phyloP scores from a whole-genome alignment of 1,140 invertebrate genomes.

The Bombus confusus region DNA sequence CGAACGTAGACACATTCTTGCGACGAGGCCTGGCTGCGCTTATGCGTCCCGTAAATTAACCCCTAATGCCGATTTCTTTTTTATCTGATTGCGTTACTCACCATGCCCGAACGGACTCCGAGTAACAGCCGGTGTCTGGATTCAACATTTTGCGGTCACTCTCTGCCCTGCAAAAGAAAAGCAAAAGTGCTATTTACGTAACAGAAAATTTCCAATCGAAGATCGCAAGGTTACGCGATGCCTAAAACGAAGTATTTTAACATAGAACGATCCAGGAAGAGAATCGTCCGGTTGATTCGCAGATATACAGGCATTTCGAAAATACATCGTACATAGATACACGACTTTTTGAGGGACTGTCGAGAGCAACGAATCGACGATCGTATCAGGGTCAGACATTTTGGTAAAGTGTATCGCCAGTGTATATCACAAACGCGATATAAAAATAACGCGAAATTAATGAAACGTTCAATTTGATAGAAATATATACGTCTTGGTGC shows the following conservation, averaged over 20 bases:
- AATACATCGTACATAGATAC: too few relatives aligned
- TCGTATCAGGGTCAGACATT: background rate
- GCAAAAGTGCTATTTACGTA: background rate
- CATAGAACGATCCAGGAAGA: too few relatives aligned
- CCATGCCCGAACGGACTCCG: slow-evolving; percentile 80
- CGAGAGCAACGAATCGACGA: background rate
- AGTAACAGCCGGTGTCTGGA: slow-evolving; percentile 78
- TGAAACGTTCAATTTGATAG: background rate
- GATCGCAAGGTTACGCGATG: too few relatives aligned
- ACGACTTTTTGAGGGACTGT: too few relatives aligned
- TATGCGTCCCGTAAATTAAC: slow-evolving; percentile 34
- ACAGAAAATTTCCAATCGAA: background rate
- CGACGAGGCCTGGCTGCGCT: background rate
- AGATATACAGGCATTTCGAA: too few relatives aligned
- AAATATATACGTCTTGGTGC: background rate
- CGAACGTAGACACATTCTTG: slow-evolving; percentile 31
- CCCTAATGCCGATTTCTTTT: slow-evolving; percentile 23
- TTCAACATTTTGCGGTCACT: slow-evolving; percentile 81
- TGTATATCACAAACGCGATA: background rate
- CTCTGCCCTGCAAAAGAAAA: slow-evolving; percentile 76
- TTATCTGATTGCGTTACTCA: slow-evolving; percentile 67
- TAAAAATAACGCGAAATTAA: background rate
- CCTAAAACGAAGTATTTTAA: too few relatives aligned
- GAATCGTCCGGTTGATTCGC: too few relatives aligned
- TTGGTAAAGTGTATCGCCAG: background rate